phyloP scores from a whole-genome alignment of 2,797 vertebrate genomes.

The Diglossa cyanea region DNA sequence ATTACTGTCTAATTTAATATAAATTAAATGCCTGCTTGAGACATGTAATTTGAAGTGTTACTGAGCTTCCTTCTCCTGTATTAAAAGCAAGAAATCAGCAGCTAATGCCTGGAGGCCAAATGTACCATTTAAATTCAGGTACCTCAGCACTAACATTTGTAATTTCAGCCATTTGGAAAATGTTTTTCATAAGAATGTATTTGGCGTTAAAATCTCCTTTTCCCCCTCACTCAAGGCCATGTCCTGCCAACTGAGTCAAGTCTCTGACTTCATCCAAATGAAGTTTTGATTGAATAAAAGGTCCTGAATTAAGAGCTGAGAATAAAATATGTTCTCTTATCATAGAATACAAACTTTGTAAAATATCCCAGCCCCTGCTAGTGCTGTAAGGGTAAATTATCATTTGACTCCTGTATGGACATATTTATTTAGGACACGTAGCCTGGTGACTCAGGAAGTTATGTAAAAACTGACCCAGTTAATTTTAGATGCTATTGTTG shows the following conservation, averaged over 20 bases:
- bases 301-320: background rate
- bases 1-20: conserved; percentile 78
- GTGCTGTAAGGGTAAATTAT: conserved; percentile 55
- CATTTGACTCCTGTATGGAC: conserved; percentile 43
- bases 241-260: conserved; percentile 12
- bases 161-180: conserved; percentile 61
- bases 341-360: conserved; percentile 17
- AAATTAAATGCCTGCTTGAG: conserved; percentile 71
- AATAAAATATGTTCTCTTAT: conserved; percentile 46
- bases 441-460: conserved; percentile 71
- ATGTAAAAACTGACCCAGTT: conserved; percentile 72
- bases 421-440: conserved; percentile 65
- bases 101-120: conserved; percentile 59
- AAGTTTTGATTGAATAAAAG: conserved; percentile 27
- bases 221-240: conserved; percentile 21
- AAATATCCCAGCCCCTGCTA: conserved; percentile 10
- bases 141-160: conserved; percentile 60
- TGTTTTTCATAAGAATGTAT: conserved; percentile 50
- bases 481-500: conserved; percentile 75
- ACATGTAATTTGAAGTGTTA: conserved; percentile 68
- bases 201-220: conserved; percentile 39
- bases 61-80: conserved; percentile 50
- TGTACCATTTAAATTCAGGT: conserved; percentile 69
- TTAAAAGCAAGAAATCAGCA: conserved; percentile 69
- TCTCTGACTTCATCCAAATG: conserved; percentile 28